Evolutionary conservation across 2,113 vertebrate genomes (phyloP).

Genomic region (Hemiprocne comata): DNA sequence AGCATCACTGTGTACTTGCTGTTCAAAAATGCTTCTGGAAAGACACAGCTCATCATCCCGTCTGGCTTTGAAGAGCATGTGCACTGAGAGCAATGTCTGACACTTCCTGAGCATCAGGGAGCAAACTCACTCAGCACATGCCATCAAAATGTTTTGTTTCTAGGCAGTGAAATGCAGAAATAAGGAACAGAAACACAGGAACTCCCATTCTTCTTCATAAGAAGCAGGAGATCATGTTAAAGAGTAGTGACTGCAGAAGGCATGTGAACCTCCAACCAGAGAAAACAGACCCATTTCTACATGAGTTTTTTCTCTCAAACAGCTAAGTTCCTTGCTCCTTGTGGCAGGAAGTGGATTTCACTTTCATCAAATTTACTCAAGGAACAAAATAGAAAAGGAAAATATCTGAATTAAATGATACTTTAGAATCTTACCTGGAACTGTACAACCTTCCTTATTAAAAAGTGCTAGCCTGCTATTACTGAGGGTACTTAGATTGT

Average conservation of each 20-base stretch:
- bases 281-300: background rate
- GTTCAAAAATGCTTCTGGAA: background rate
- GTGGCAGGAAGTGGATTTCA: background rate
- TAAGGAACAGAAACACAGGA: background rate
- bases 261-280: background rate
- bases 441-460: background rate
- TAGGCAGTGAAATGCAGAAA: background rate
- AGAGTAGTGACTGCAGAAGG: background rate
- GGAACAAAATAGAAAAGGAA: background rate
- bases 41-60: accelerated
- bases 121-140: background rate
- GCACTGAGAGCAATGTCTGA: background rate
- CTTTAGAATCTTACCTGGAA: background rate
- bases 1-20: background rate
- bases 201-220: background rate
- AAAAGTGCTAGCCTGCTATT: background rate
- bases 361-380: background rate
- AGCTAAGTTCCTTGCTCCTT: background rate
- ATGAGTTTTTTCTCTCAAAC: background rate
- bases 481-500: background rate
- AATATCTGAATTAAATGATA: background rate
- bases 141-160: background rate
- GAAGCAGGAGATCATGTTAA: background rate
- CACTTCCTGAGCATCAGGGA: background rate
- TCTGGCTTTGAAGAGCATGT: background rate